Percentiles rank a stretch among this genome's conserved stretches.
phyloP scores from a whole-genome alignment of 2,113 vertebrate species.

The Muntiacus reevesi region DNA sequence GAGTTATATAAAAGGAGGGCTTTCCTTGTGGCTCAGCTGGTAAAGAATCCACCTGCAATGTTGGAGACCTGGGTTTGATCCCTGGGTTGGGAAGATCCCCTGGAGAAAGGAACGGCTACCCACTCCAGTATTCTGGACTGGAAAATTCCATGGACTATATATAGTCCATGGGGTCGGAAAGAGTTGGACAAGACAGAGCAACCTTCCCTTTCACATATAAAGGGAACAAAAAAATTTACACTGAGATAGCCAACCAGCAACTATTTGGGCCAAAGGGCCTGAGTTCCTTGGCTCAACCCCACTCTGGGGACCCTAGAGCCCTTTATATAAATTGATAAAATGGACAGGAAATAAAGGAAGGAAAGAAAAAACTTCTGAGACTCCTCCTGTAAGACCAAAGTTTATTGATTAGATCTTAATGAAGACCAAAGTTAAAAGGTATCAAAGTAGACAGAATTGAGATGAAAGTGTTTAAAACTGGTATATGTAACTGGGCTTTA shows the following conservation, averaged over 20 bases:
- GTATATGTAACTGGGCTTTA: not conserved
- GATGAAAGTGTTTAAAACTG: not conserved
- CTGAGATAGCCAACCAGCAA: not conserved
- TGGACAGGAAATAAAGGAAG: not conserved
- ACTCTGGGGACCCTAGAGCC: not conserved
- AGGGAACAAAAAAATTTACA: not conserved
- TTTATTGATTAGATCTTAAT: not conserved
- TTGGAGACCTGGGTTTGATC: not conserved
- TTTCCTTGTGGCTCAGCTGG: not conserved
- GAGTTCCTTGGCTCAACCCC: not conserved
- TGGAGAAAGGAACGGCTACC: not conserved
- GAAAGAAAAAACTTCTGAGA: not conserved
- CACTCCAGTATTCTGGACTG: not conserved
- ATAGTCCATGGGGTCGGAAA: not conserved
- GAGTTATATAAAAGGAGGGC: not conserved
- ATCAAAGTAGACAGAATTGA: not conserved
- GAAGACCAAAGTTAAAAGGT: not conserved
- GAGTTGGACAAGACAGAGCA: not conserved
- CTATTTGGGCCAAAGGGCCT: not conserved
- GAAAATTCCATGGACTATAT: not conserved
- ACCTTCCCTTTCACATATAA: not conserved
- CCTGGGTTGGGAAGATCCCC: not conserved
- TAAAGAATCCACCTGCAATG: not conserved
- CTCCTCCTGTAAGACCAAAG: not conserved
- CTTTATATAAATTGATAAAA: not conserved